A percentile compares a stretch with the other conserved stretches of the same genome.
These are phyloP conservation scores for Listrodromus nycthemerus DNA, from an alignment of 2,888 invertebrate species.

Conservation along the genomic window DNA sequence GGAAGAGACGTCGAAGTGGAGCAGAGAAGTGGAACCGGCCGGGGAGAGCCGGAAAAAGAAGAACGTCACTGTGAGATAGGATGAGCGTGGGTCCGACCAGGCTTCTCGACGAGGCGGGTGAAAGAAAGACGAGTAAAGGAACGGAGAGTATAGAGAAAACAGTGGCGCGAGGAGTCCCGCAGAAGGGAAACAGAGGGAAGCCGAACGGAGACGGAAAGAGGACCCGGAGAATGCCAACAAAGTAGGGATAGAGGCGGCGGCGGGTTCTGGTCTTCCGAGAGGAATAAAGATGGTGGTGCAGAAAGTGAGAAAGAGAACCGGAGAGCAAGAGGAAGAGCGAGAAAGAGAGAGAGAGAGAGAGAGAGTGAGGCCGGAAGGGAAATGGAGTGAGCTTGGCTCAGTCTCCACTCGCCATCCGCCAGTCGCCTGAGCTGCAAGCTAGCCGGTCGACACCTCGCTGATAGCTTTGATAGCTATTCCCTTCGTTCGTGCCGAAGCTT, in stretches of 20 bases:
- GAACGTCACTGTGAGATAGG: neutral
- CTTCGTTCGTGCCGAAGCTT: conserved; percentile 68
- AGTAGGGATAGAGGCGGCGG: conserved; percentile 32
- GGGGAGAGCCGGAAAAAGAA: conserved; percentile 11
- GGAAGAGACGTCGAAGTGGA: conserved; percentile 17
- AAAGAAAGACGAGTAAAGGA: conserved; percentile 40
- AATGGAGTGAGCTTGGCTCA: conserved; percentile 67
- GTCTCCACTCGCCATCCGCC: conserved; percentile 72
- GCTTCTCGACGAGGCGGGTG: neutral
- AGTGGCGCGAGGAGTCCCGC: conserved; percentile 2
- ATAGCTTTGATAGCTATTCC: conserved; percentile 71
- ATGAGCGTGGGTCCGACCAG: conserved; percentile 11
- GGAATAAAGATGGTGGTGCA: conserved; percentile 34
- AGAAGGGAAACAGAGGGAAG: conserved; percentile 18
- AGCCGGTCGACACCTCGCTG: conserved; percentile 71
- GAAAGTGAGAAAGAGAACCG: conserved; percentile 36
- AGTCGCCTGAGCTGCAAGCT: conserved; percentile 72
- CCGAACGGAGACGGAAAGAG: conserved; percentile 32
- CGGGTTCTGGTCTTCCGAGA: conserved; percentile 15
- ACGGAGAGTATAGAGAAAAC: conserved; percentile 8
- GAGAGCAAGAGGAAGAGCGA: conserved; percentile 39
- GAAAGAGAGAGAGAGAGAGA: conserved; percentile 38
- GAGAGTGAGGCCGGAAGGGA: conserved; percentile 53
- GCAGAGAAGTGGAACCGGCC: conserved; percentile 5
- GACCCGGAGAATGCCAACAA: conserved; percentile 33